Base-by-base conservation (phyloP, 2,888 invertebrate species). In the Sisyra nigra region DNA sequence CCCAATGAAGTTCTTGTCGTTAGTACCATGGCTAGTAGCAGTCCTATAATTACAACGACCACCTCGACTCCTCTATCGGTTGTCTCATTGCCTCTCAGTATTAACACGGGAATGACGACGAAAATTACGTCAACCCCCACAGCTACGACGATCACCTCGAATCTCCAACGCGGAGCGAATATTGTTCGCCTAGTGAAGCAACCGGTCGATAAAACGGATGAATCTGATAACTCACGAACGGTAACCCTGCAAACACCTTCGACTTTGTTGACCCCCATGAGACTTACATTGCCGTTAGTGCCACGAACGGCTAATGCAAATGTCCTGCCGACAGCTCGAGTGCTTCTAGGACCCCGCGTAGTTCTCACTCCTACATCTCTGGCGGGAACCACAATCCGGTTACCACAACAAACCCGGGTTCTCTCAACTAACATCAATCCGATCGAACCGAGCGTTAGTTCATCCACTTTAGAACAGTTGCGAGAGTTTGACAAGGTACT, bases 401-500 rank as follows among this genome's bases (percentile, higher is more conserved):
- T 63, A 45, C 47, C 50, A 4, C 32, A 45, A 29, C 50, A 48
- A 15, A 47, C 48, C 17, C 45, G 50, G 8, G 47, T 46, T 14
- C 44, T 49, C 18, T 53, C 57, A 53, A 60, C 52, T 42, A 46
- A 46, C 44, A 45, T 50, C 35, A 44, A 55, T 13, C 24, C 52
- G 45, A 55, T 65, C 0, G 73, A 75, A 53, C 66, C 73, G n/a
- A 69, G 73, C 54, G 72, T 82, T 53, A 81, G 81, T 56, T 77
- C 81, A 0, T 80, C 80, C 1, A 83, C 82, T 1, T 60, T 82
- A 40, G 83, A 85, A 58, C 84, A 84, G 53, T 58, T 85, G 7
- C 63, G 82, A 43, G 85, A 85, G 56, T 85, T 85, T 52, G 84
- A 85, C 56, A 77, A 81, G 63, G 83, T 85, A 0, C 64, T 84